Percentiles rank a stretch among this genome's conserved stretches.
phyloP scores from a whole-genome alignment of 2,797 vertebrate genomes.

The Lepus oiostolus region DNA sequence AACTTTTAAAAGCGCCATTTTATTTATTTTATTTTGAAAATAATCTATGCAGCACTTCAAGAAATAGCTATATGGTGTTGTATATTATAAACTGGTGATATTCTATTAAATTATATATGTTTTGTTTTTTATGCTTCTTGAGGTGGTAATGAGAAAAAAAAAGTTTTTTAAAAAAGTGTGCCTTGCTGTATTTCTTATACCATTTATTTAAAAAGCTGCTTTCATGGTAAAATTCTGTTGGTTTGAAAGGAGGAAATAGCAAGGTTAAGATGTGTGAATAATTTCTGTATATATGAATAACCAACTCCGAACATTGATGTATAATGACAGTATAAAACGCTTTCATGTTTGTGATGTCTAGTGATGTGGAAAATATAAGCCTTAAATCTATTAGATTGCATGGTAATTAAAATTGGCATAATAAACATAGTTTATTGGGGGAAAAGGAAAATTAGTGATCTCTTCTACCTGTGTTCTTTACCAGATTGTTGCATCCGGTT shows the following conservation, averaged over 20 bases:
- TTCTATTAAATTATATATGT: conserved; percentile 89
- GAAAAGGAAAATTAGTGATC: conserved; percentile 88
- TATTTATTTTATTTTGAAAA: conserved; percentile 88
- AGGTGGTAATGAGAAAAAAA: conserved; percentile 90
- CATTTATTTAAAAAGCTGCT: conserved; percentile 94
- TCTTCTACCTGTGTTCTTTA: conserved; percentile 88
- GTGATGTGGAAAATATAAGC: conserved; percentile 95
- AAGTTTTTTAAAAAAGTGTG: conserved; percentile 91
- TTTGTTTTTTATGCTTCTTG: conserved; percentile 90
- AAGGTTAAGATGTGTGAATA: conserved; percentile 92
- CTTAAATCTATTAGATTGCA: conserved; percentile 97
- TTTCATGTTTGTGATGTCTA: conserved; percentile 95
- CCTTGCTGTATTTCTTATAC: conserved; percentile 97
- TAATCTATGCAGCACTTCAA: conserved; percentile 96
- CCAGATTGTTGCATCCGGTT: conserved; percentile 79
- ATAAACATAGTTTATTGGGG: conserved; percentile 96
- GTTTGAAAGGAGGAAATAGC: conserved; percentile 89
- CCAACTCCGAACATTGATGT: conserved; percentile 92
- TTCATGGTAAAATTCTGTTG: conserved; percentile 90
- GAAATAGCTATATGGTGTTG: conserved; percentile 92
- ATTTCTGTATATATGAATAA: conserved; percentile 96
- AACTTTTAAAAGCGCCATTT: conserved; percentile 83
- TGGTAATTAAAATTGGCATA: conserved; percentile 94
- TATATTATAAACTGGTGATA: conserved; percentile 90
- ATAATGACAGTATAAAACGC: conserved; percentile 94